phyloP scores from a whole-genome alignment of 2,113 vertebrate species.

The Lynx canadensis region DNA sequence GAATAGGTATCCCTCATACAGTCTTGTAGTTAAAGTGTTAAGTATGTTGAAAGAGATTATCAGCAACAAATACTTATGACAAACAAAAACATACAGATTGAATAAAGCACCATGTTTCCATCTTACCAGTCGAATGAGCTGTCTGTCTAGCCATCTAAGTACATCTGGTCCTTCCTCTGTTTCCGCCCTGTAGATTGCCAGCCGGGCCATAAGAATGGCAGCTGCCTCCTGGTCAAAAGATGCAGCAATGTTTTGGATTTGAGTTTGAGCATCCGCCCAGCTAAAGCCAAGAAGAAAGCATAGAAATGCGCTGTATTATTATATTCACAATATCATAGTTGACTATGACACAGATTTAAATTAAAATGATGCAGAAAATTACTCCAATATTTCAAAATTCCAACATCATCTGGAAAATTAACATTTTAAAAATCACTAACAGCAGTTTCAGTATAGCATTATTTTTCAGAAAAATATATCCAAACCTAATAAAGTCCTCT shows the following conservation, averaged over 20 bases:
- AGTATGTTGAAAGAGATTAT: background rate
- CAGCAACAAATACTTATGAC: background rate
- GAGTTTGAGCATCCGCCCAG: constrained; percentile 97
- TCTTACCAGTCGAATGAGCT: constrained; percentile 95
- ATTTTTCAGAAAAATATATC: constrained; percentile 48
- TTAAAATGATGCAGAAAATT: constrained; percentile 33
- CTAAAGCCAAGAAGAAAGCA: constrained; percentile 83
- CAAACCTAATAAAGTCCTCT: constrained; percentile 6
- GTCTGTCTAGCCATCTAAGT: constrained; percentile 96
- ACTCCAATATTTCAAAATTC: constrained; percentile 43
- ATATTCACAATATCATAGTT: background rate
- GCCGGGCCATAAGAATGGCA: constrained; percentile 96
- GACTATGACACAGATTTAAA: constrained; percentile 28
- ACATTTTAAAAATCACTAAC: constrained; percentile 5
- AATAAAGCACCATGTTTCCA: background rate
- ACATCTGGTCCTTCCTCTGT: constrained; percentile 98
- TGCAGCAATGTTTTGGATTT: constrained; percentile 97
- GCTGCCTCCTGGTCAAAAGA: constrained; percentile 98
- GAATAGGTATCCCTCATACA: background rate
- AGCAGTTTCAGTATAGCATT: background rate
- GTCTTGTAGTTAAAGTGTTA: background rate
- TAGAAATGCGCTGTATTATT: constrained; percentile 13
- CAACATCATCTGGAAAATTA: constrained; percentile 27
- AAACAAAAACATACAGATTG: constrained; percentile 11
- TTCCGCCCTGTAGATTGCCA: constrained; percentile 96